These are phyloP conservation scores for Percopsis omiscomaycus DNA, from an alignment of 2,797 vertebrate genomes.

Conservation along the genomic window DNA sequence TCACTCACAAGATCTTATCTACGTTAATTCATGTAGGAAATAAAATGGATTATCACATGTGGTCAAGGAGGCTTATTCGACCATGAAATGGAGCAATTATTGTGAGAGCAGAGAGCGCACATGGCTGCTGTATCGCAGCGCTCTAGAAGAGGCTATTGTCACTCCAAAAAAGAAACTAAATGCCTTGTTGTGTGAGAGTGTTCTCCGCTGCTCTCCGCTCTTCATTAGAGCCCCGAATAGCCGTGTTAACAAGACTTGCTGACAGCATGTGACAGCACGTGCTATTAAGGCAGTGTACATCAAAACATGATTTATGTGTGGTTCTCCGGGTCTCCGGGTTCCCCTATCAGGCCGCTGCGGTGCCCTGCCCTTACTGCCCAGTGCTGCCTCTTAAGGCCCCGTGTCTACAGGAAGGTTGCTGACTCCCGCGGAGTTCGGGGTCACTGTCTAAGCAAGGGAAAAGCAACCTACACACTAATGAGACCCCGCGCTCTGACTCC, in stretches of 20 bases:
- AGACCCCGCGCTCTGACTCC: slow-evolving; percentile 64
- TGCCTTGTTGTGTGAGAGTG: slow-evolving; percentile 3
- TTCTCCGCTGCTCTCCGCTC: slow-evolving; percentile 56
- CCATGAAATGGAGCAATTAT: slow-evolving; percentile 60
- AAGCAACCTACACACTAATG: slow-evolving; percentile 72
- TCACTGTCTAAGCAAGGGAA: slow-evolving; percentile 60
- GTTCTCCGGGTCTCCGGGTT: slow-evolving; percentile 61
- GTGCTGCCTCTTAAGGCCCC: slow-evolving; percentile 50
- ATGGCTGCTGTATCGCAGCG: slow-evolving; percentile 20
- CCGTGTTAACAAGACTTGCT: slow-evolving; percentile 68
- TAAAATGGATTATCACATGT: slow-evolving; percentile 67
- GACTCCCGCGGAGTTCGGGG: slow-evolving; percentile 67
- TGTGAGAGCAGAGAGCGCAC: slow-evolving; percentile 44
- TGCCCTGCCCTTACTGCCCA: slow-evolving; percentile 47
- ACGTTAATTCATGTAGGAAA: slow-evolving; percentile 58
- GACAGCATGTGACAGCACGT: slow-evolving; percentile 72
- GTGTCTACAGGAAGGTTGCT: slow-evolving; percentile 70
- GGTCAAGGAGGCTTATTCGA: slow-evolving; percentile 66
- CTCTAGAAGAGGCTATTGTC: slow-evolving; percentile 44
- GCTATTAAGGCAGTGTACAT: slow-evolving; percentile 70
- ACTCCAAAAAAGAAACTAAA: slow-evolving; percentile 36
- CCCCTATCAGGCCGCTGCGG: slow-evolving; percentile 63
- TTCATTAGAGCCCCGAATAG: slow-evolving; percentile 71
- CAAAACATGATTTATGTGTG: slow-evolving; percentile 76
- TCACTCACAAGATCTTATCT: slow-evolving; percentile 63